Base-by-base conservation (phyloP, 2,797 vertebrate genomes). In the Ceryle rudis region DNA sequence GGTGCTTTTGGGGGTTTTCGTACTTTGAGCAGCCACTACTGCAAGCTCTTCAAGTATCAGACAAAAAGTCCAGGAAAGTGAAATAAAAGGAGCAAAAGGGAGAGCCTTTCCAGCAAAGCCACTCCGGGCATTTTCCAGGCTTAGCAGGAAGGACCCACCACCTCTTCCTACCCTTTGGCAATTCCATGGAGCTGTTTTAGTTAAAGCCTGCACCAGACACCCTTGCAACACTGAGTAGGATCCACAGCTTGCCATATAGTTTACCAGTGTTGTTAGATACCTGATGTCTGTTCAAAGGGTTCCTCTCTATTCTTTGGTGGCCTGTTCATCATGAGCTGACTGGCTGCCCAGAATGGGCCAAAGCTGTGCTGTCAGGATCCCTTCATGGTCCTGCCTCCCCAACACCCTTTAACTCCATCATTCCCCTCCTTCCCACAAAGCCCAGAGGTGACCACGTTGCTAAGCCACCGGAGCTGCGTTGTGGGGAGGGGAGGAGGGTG, bases 391-490 rank as follows among this genome's bases (percentile, higher is more conserved):
- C 39, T 77, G 33, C 20, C 28, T 67, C 3, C 26, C 26, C 54
- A 51, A 10, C 2, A 60, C 15, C n/a, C 47, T 60, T 60, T 0
- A 2, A 31, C 8, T 42, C 25, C 25, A 33, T 23, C 0, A 1
- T 58, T 20, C 14, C 26, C 8, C 6, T n/a, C 10, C 12, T 18
- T 42, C 83, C 22, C 26, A 41, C 65, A 41, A n/a, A 42, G 58
- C 28, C 52, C 31, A 22, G 6, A 16, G 10, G 54, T 62, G 62
- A 49, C 41, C 20, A 8, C 2, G 3, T 4, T 26, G 14, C 44
- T 37, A 44, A 31, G 49, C 6, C 26, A 35, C 11, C 0, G 0
- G n/a, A 9, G 5, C 61, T 19, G n/a, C 17, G 55, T 11, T 46
- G 15, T 3, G 13, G 31, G 54, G 29, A 28, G 29, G 41, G 21